phyloP scores from a whole-genome alignment of 2,113 vertebrate species.

The Chrysochloris asiatica region DNA sequence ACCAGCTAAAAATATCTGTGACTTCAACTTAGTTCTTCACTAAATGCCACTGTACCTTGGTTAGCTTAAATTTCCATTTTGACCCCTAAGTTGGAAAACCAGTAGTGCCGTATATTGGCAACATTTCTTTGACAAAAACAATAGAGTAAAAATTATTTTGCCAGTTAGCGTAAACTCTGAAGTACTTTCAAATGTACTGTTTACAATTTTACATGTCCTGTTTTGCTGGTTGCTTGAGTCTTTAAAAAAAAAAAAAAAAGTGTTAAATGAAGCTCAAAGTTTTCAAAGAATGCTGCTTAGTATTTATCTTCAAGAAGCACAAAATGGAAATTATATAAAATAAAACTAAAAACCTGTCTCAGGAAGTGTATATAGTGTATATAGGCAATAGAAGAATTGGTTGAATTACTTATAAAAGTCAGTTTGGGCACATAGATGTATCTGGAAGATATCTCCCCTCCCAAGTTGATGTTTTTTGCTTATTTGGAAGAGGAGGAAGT shows the following conservation, averaged over 20 bases:
- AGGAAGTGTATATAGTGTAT: neutral
- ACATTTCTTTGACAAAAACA: slow-evolving; percentile 41
- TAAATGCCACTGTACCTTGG: slow-evolving; percentile 7
- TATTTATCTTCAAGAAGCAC: slow-evolving; percentile 16
- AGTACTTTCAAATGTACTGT: neutral
- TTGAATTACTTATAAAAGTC: neutral
- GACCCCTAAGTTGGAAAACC: neutral
- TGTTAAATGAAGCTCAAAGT: neutral
- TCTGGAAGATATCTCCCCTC: neutral
- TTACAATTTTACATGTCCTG: neutral
- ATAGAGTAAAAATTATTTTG: slow-evolving; percentile 23
- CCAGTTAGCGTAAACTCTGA: slow-evolving; percentile 31
- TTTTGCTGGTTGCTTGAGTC: slow-evolving; percentile 12
- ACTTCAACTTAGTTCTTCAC: slow-evolving; percentile 37
- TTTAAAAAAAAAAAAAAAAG: neutral
- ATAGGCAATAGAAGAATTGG: neutral
- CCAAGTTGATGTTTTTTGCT: neutral
- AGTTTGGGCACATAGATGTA: neutral
- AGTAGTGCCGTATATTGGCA: neutral
- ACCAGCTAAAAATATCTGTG: slow-evolving; percentile 41
- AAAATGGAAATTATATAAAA: neutral
- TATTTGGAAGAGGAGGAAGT: neutral
- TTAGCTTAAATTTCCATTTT: slow-evolving; percentile 54
- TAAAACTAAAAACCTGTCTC: neutral
- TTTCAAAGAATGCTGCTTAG: slow-evolving; percentile 13